These are phyloP conservation scores for Chorisops tibialis DNA, from an alignment of 2,888 invertebrate species.

Conservation along the genomic window DNA sequence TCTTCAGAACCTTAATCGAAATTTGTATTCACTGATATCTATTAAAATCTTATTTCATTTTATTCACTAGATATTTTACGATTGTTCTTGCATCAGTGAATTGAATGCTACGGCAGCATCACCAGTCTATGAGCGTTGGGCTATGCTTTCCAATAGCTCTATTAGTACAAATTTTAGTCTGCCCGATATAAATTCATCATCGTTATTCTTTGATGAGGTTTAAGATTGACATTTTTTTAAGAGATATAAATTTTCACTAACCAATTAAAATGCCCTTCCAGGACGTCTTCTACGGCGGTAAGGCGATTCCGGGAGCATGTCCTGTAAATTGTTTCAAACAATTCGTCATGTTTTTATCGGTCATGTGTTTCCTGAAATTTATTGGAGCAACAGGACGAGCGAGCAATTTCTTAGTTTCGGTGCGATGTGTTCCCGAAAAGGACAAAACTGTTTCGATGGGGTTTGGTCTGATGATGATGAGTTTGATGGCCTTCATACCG, in stretches of 20 bases:
- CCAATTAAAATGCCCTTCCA: background rate
- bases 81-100: slow-evolving; percentile 8
- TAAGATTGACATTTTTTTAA: background rate
- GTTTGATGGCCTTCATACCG: slow-evolving; percentile 70
- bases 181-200: background rate
- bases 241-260: background rate
- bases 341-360: slow-evolving; percentile 56
- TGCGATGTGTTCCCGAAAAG: slow-evolving; percentile 66
- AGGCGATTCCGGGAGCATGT: slow-evolving; percentile 56
- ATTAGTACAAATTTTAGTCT: background rate
- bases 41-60: background rate
- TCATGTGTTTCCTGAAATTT: slow-evolving; percentile 60
- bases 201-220: background rate
- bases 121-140: slow-evolving; percentile 1
- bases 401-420: slow-evolving; percentile 61
- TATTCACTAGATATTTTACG: slow-evolving; percentile 7
- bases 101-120: slow-evolving; percentile 8
- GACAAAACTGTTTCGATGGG: slow-evolving; percentile 73
- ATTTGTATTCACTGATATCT: too few species aligned
- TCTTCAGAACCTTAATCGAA: too few species aligned
- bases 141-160: background rate
- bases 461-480: slow-evolving; percentile 65
- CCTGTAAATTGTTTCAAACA: slow-evolving; percentile 58
- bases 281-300: slow-evolving; percentile 43
- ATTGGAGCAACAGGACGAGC: slow-evolving; percentile 60